A percentile compares a stretch with the other conserved stretches of the same genome.
phyloP scores from a whole-genome alignment of 2,797 vertebrate species.

The Mus spretus region DNA sequence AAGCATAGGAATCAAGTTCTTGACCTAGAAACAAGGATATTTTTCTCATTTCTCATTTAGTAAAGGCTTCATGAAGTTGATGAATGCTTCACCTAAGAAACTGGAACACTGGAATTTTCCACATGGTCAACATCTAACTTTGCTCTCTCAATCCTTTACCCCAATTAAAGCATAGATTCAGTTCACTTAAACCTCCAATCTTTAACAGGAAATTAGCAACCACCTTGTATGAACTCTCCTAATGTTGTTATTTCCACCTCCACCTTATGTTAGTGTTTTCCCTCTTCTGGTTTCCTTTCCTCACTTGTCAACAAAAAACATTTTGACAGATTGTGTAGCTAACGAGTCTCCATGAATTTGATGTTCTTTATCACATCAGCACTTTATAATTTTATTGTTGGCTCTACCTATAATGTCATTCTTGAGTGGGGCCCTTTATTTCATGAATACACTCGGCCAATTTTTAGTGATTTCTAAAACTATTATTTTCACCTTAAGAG shows the following conservation, averaged over 20 bases:
- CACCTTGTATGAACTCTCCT: not conserved
- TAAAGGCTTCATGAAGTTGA: constrained; percentile 67
- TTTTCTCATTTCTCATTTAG: constrained; percentile 69
- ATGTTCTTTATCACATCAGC: not conserved
- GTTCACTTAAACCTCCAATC: not conserved
- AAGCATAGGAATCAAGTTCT: constrained; percentile 40
- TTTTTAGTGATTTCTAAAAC: constrained; percentile 7
- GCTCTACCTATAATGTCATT: constrained; percentile 13
- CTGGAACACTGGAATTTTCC: constrained; percentile 47
- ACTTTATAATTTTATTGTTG: constrained; percentile 12
- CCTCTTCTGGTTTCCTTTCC: not conserved
- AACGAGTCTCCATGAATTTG: not conserved
- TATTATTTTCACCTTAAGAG: not conserved
- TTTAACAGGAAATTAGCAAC: constrained; percentile 35
- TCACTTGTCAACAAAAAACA: not conserved
- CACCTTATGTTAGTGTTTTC: not conserved
- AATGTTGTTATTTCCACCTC: not conserved
- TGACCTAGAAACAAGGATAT: constrained; percentile 70
- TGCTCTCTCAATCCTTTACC: not conserved
- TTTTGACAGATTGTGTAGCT: not conserved
- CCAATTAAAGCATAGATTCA: not conserved
- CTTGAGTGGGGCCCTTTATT: not conserved
- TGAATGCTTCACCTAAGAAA: constrained; percentile 66
- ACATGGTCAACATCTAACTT: not conserved
- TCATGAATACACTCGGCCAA: not conserved